phyloP scores from a whole-genome alignment of 2,797 vertebrate species.

The Sebastes umbrosus region DNA sequence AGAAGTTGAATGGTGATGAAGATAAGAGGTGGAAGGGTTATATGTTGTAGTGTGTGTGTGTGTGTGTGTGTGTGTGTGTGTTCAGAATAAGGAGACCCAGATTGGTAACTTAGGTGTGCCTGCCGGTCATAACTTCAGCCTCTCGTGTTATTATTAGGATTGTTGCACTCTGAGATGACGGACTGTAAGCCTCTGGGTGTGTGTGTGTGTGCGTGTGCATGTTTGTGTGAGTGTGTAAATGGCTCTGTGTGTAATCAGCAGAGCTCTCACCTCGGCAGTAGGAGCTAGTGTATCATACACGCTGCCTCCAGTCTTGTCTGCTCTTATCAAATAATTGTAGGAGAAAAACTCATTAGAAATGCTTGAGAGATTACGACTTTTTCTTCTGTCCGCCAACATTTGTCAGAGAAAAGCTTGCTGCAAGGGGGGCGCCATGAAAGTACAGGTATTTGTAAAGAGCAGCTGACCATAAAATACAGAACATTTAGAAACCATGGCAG shows the following conservation, averaged over 20 bases:
- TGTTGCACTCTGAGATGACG: conserved; percentile 67
- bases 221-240: conserved; percentile 44
- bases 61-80: background rate
- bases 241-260: conserved; percentile 72
- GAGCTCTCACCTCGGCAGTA: conserved; percentile 74
- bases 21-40: conserved; percentile 28
- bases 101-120: conserved; percentile 64
- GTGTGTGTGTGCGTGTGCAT: conserved; percentile 7
- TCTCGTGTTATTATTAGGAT: conserved; percentile 72
- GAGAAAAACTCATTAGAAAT: conserved; percentile 90
- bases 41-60: background rate
- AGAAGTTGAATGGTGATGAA: conserved; percentile 11
- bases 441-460: conserved; percentile 75
- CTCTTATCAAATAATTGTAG: conserved; percentile 90
- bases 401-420: conserved; percentile 76
- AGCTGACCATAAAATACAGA: conserved; percentile 71
- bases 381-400: conserved; percentile 79
- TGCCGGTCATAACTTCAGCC: conserved; percentile 69
- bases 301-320: conserved; percentile 82
- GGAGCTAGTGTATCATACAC: conserved; percentile 81
- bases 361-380: conserved; percentile 85
- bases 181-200: conserved; percentile 57
- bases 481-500: conserved; percentile 58
- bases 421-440: conserved; percentile 73
- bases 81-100: conserved; percentile 46